Conservation (phyloP, 2,113 vertebrate species). For the Hippopotamus amphibius region DNA sequence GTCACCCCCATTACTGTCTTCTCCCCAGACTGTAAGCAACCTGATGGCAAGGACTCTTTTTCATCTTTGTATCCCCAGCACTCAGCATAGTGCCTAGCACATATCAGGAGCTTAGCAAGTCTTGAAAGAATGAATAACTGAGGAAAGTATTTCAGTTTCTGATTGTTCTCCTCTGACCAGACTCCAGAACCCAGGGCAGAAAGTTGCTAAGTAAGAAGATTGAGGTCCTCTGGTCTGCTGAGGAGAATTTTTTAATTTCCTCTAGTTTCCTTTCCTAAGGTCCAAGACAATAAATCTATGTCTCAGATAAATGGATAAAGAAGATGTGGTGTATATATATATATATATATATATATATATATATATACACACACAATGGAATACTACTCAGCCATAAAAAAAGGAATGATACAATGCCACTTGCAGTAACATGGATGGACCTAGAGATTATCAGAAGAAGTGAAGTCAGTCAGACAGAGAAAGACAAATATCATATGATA, state of each 20-base stretch:
- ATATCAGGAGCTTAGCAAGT: neutral
- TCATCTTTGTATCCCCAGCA: neutral
- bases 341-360: neutral
- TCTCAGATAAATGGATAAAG: neutral
- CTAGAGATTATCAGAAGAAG: neutral
- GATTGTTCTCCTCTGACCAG: neutral
- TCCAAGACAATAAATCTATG: neutral
- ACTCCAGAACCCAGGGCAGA: neutral
- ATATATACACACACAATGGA: neutral
- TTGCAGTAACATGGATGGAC: neutral
- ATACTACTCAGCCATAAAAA: neutral
- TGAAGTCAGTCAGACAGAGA: neutral
- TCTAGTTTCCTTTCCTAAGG: neutral
- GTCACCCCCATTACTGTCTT: neutral
- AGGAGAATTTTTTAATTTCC: neutral
- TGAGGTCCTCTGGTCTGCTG: neutral
- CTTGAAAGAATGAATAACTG: slow-evolving; percentile 3
- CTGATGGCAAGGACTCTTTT: neutral
- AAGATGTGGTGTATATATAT: neutral
- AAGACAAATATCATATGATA: neutral
- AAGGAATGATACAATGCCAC: neutral
- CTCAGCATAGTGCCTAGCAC: neutral
- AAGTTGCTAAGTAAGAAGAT: neutral
- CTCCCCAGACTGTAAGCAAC: neutral
- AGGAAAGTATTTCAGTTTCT: neutral